Conservation (phyloP, 2,113 vertebrate genomes). For the Corythornis cristatus region DNA sequence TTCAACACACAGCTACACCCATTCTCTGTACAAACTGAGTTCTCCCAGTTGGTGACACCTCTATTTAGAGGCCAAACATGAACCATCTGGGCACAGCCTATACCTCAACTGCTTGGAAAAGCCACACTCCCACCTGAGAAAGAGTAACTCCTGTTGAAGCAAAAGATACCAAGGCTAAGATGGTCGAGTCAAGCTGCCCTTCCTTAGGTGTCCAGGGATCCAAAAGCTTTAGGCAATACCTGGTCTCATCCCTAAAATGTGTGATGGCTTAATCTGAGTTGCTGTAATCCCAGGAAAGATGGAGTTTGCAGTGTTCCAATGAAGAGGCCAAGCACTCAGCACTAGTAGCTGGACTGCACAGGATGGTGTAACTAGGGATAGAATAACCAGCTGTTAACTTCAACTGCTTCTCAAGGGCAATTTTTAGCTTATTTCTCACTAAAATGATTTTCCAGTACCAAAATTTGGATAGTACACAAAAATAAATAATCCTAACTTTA, state of each 20-base stretch:
- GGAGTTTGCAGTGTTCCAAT: background rate
- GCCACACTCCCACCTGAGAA: background rate
- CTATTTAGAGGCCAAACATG: background rate
- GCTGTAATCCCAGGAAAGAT: constrained; percentile 16
- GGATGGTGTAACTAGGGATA: background rate
- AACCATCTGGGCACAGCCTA: background rate
- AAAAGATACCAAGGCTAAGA: background rate
- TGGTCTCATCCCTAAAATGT: background rate
- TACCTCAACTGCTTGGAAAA: background rate
- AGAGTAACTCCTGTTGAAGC: background rate
- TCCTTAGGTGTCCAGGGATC: background rate
- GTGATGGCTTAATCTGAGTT: constrained; percentile 5
- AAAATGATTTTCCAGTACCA: constrained; percentile 40
- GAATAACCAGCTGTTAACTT: background rate
- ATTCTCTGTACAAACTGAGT: background rate
- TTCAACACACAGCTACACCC: background rate
- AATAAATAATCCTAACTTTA: constrained; percentile 53
- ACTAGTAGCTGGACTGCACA: background rate
- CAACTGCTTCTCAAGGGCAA: background rate
- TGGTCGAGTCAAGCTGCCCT: background rate
- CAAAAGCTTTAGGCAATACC: background rate
- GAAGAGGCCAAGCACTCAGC: background rate
- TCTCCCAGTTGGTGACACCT: background rate
- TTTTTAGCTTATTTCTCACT: background rate
- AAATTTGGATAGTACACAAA: constrained; percentile 11